phyloP scores from a whole-genome alignment of 92 coral and sea anemone species.

The Virgularia gustaviana region DNA sequence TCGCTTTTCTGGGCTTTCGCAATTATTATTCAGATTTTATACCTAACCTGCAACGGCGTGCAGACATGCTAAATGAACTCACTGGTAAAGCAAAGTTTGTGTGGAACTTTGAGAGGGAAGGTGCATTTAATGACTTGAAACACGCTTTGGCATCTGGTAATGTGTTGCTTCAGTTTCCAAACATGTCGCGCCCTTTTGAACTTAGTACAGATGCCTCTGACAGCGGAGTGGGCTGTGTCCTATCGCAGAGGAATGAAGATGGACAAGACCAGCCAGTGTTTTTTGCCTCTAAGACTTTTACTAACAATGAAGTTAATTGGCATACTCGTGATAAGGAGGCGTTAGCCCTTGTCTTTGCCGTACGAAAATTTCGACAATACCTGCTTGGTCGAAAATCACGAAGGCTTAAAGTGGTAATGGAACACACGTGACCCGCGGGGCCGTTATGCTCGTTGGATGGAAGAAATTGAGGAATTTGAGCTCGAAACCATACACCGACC shows the following conservation, averaged over 20 bases:
- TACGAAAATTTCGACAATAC: conserved; percentile 40
- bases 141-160: conserved; percentile 42
- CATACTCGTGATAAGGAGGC: conserved; percentile 53
- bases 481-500: conserved; percentile 27
- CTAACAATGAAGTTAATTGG: conserved; percentile 47
- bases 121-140: conserved; percentile 55
- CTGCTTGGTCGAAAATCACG: conserved; percentile 38
- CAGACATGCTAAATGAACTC: conserved; percentile 46
- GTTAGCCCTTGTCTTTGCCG: conserved; percentile 38
- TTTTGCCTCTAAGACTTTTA: conserved; percentile 41
- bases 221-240: conserved; percentile 53
- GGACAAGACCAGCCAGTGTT: conserved; percentile 47
- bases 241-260: conserved; percentile 43
- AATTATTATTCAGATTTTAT: conserved; percentile 45
- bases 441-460: conserved; percentile 48
- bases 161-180: conserved; percentile 56
- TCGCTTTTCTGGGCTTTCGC: conserved; percentile 50
- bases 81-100: conserved; percentile 45
- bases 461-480: conserved; percentile 48
- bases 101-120: conserved; percentile 47
- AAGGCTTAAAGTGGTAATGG: conserved; percentile 24
- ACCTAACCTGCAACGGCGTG: conserved; percentile 40
- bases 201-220: conserved; percentile 58
- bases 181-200: conserved; percentile 49
- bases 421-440: conserved; percentile 56